Evolutionary conservation across 2,113 vertebrate species (phyloP).

Genomic region (Lepus europaeus): DNA sequence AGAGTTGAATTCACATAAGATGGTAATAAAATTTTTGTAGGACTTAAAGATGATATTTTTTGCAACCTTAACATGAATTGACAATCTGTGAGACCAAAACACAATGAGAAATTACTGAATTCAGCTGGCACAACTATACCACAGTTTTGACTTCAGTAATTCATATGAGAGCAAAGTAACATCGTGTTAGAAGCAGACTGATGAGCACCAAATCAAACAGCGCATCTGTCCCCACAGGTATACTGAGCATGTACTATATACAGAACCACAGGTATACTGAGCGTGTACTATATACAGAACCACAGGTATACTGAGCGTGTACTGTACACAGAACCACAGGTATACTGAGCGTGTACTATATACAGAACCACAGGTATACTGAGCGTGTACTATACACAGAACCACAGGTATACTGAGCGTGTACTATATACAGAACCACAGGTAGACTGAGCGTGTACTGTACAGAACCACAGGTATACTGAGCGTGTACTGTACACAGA

Average conservation of each 20-base stretch:
- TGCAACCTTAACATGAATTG: slow-evolving; percentile 50
- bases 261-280: background rate
- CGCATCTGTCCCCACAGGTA: background rate
- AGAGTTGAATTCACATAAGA: slow-evolving; percentile 71
- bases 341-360: background rate
- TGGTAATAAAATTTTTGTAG: slow-evolving; percentile 52
- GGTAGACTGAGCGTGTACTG: background rate
- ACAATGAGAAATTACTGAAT: background rate
- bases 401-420: background rate
- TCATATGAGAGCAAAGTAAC: background rate
- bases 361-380: background rate
- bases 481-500: too few relatives aligned
- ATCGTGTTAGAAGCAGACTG: background rate
- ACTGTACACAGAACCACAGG: background rate
- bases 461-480: background rate
- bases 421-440: background rate
- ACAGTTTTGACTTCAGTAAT: background rate
- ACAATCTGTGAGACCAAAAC: background rate
- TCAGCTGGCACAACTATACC: background rate
- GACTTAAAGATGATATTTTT: slow-evolving; percentile 40
- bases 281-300: background rate
- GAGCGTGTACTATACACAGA: background rate
- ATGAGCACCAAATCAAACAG: background rate
- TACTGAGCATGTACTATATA: background rate
- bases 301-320: background rate